Evolutionary conservation across 92 coral and sea anemone species (phyloP), one percentile per base, ranked within the genome.

Genomic region (Parazoanthus swiftii): DNA sequence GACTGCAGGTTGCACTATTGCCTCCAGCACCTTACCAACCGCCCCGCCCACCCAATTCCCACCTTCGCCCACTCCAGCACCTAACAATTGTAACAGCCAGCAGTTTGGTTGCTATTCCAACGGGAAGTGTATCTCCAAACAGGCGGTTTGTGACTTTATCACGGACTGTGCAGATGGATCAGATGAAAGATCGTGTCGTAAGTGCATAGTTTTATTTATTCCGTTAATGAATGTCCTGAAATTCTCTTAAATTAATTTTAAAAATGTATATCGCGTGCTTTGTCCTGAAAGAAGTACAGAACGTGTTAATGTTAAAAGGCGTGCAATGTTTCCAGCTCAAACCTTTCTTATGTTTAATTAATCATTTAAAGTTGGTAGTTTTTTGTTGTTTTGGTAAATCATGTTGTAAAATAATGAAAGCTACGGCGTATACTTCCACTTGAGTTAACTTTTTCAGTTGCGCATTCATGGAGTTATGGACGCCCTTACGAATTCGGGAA

Each of bases 101-200:
- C 94, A 97, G 92, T 95, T 93, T 86, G 97, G 94, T n/a, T 97
- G 99, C 80, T 92, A 92, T 73, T 86, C 94, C 43, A 86, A 90
- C 56, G 99, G 95, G n/a, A 81, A 68, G 26, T 97, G 99, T 72
- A 85, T 95, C 37, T 51, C 90, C 16, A 76, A 51, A 9, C 85
- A 74, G 16, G 88, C 93, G 48, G 92, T 93, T 71, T 97, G 99
- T 81, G 98, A 97, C 93, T 97, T 97, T 84, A 97, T 91, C 86
- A 21, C 85, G 54, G 98, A 97, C 63, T 97, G 99, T 81, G 86
- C 73, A 4, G 99, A 97, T 90, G 89, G 94, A 85, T 97, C 99
- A 0, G 99, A 97, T 79, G 99, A 97, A 88, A 89, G 98, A 82
- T 85, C 92, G 33, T 97, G 99, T 43, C 94, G 99, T 97, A 93